Conservation (phyloP, 2,888 invertebrate species). For the Tinea pellionella region DNA sequence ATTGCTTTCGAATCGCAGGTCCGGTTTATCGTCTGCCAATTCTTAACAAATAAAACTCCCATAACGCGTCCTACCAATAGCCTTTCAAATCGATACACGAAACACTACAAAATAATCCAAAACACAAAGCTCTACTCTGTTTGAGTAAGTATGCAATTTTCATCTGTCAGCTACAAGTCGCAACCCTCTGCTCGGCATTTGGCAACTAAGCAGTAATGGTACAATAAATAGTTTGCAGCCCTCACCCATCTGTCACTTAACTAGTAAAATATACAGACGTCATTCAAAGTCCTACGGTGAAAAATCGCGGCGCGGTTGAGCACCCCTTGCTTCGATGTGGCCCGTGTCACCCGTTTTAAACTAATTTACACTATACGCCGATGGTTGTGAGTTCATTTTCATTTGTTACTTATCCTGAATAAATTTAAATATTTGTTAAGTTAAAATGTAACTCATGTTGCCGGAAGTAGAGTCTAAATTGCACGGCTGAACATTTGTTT, state of each 20-base stretch:
- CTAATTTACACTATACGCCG: constrained; percentile 19
- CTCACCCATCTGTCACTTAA: constrained; percentile 66
- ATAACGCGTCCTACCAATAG: constrained; percentile 25
- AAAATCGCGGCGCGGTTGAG: constrained; percentile 51
- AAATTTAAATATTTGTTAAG: constrained; percentile 69
- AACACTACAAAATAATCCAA: constrained; percentile 3
- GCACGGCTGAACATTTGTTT: constrained; percentile 61
- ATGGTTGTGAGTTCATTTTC: constrained; percentile 35
- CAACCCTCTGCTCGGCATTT: constrained; percentile 45
- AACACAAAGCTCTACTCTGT: constrained; percentile 7
- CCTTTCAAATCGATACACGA: constrained; percentile 27
- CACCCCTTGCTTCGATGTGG: constrained; percentile 39
- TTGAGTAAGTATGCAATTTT: constrained; percentile 41
- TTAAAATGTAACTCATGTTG: constrained; percentile 69
- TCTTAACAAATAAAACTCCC: constrained; percentile 46
- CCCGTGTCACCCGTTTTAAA: not conserved
- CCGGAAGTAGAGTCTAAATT: constrained; percentile 69
- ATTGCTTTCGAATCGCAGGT: constrained; percentile 32
- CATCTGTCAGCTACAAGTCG: constrained; percentile 56
- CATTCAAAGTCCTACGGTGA: constrained; percentile 56
- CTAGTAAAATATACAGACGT: constrained; percentile 68
- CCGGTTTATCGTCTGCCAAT: constrained; percentile 48
- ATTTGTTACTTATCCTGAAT: constrained; percentile 36
- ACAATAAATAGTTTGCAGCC: constrained; percentile 66
- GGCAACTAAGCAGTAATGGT: constrained; percentile 57